Conservation (phyloP, 2,113 vertebrate species). For the Cavia aperea region DNA sequence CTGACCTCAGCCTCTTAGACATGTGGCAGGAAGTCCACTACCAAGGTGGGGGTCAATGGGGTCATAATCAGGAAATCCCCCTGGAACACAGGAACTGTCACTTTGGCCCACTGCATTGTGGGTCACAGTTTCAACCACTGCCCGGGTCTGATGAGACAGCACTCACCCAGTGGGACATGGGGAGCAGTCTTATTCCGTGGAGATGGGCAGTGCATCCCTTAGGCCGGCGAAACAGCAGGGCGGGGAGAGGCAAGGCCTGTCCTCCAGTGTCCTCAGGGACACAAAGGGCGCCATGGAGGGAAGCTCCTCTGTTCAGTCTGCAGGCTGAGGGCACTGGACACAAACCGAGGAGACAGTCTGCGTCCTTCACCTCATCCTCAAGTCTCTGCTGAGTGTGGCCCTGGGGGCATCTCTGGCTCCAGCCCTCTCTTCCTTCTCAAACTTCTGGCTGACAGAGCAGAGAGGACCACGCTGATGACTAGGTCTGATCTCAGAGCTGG, state of each 20-base stretch:
- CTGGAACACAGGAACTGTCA: background rate
- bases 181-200: background rate
- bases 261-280: background rate
- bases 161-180: background rate
- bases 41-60: background rate
- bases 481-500: background rate
- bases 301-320: background rate
- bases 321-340: accelerated
- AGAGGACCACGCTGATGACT: too few relatives aligned
- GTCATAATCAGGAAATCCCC: background rate
- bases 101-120: background rate
- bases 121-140: background rate
- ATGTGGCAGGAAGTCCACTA: background rate
- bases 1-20: background rate
- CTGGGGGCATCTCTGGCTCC: accelerated
- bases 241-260: background rate
- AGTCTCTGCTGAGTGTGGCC: background rate
- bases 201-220: background rate
- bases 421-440: background rate
- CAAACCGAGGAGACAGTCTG: accelerated
- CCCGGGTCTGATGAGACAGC: background rate
- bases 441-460: background rate
- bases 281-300: background rate
- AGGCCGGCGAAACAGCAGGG: background rate
- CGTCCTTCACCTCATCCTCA: accelerated